Conservation (phyloP, 2,797 vertebrate genomes). For the Antennarius maculatus region DNA sequence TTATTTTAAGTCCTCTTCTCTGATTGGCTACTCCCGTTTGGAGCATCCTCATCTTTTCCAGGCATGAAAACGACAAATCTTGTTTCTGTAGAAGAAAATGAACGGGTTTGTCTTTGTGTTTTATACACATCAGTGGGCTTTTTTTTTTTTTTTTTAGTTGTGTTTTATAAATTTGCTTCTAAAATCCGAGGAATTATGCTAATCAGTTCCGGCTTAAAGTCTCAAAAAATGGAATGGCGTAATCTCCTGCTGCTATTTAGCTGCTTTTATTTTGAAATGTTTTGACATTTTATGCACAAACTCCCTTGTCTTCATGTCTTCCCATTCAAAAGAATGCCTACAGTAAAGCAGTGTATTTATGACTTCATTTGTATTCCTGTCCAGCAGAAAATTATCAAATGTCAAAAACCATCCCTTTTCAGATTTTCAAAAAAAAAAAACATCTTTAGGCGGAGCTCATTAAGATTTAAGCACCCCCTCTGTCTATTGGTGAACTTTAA, state of each 20-base stretch:
- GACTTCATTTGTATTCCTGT: constrained; percentile 30
- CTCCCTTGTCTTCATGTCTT: background rate
- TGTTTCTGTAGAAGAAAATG: background rate
- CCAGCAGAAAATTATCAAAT: constrained; percentile 22
- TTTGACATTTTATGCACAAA: background rate
- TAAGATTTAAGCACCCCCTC: constrained; percentile 34
- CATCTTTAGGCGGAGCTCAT: constrained; percentile 43
- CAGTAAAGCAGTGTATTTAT: constrained; percentile 3
- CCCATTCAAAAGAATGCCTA: constrained; percentile 21
- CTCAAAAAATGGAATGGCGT: background rate
- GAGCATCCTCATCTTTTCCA: too few species aligned
- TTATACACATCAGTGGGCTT: too few species aligned
- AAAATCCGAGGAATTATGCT: background rate
- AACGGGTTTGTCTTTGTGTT: too few species aligned
- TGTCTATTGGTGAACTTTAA: constrained; percentile 33
- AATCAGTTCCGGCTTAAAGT: background rate
- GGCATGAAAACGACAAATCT: too few species aligned
- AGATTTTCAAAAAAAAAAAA: constrained; percentile 30
- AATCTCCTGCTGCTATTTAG: background rate
- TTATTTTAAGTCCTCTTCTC: background rate
- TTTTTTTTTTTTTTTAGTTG: background rate
- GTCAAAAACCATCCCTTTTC: constrained; percentile 39
- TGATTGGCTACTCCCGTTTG: background rate
- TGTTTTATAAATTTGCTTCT: background rate
- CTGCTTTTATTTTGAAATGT: background rate